Conservation (phyloP, 2,797 vertebrate species). For the Scarus forsteni region DNA sequence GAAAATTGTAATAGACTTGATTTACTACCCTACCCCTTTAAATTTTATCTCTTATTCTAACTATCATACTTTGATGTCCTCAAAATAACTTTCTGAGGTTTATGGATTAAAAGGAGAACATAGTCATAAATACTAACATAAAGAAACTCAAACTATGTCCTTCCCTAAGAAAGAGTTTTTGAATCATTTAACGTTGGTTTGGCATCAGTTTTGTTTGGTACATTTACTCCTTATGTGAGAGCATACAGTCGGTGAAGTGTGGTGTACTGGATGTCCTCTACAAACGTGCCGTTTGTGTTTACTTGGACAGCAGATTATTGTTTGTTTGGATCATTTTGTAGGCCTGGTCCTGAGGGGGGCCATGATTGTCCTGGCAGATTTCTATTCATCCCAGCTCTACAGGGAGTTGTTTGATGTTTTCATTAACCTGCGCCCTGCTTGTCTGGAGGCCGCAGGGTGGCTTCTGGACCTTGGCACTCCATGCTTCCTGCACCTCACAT, state of each 20-base stretch:
- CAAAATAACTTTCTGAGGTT: too few species aligned
- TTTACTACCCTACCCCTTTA: too few species aligned
- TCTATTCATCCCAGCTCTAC: conserved; percentile 58
- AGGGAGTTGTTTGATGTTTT: conserved; percentile 78
- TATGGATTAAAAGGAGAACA: conserved; percentile 15
- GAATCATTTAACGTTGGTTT: conserved; percentile 41
- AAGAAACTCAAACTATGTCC: conserved; percentile 33
- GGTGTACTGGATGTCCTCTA: conserved; percentile 24
- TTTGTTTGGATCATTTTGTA: conserved; percentile 58
- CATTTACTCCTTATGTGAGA: conserved; percentile 30
- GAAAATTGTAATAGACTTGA: too few species aligned
- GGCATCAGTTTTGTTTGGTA: conserved; percentile 44
- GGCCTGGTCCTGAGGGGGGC: conserved; percentile 27
- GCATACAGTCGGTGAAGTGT: conserved; percentile 22
- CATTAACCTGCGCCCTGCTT: conserved; percentile 75
- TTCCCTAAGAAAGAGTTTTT: conserved; percentile 39
- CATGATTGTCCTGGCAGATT: conserved; percentile 45
- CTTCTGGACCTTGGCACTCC: conserved; percentile 52
- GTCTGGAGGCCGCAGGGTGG: conserved; percentile 60
- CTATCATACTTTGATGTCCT: too few species aligned
- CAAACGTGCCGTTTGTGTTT: conserved; percentile 41
- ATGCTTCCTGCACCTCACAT: conserved; percentile 53
- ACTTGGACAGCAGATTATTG: conserved; percentile 45
- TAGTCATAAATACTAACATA: conserved; percentile 41
- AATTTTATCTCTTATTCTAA: too few species aligned